Evolutionary conservation across 2,888 invertebrate genomes (phyloP).

Genomic region (Achlya flavicornis): DNA sequence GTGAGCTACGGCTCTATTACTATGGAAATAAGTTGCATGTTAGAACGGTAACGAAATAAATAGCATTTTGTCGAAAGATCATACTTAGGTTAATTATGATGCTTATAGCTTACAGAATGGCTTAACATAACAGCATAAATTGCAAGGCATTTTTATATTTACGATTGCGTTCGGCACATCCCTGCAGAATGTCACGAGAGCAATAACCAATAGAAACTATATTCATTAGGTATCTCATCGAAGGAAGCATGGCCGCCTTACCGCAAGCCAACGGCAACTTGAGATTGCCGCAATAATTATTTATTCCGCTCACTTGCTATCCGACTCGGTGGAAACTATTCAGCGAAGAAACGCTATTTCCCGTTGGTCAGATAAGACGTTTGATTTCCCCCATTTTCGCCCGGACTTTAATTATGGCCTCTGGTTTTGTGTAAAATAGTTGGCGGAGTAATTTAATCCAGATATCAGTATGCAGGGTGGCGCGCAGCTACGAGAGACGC

Average conservation of each 20-base stretch:
- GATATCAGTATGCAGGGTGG: constrained; percentile 77
- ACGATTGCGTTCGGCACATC: constrained; percentile 13
- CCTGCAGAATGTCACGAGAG: constrained; percentile 44
- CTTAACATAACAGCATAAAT: background rate
- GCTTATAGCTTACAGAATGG: too few species aligned
- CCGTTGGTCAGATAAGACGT: constrained; percentile 82
- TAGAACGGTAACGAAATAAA: background rate
- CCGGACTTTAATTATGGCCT: constrained; percentile 82
- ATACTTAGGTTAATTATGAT: too few species aligned
- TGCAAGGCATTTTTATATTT: background rate
- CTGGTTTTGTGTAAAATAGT: constrained; percentile 83
- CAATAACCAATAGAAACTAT: constrained; percentile 63
- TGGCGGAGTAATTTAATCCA: constrained; percentile 80
- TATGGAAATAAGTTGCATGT: background rate
- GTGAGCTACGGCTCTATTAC: constrained; percentile 9
- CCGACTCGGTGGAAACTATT: constrained; percentile 75
- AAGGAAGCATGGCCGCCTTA: constrained; percentile 49
- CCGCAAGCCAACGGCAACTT: constrained; percentile 67
- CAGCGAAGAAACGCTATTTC: constrained; percentile 81
- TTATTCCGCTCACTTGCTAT: constrained; percentile 81
- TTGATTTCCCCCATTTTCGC: constrained; percentile 81
- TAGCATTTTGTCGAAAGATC: too few species aligned
- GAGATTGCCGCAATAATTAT: constrained; percentile 81
- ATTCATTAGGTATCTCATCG: constrained; percentile 68
- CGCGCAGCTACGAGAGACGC: constrained; percentile 61